Evolutionary conservation across 37 sponge, comb jelly and placozoan species (phyloP).

Genomic region (Beroe forskalii): DNA sequence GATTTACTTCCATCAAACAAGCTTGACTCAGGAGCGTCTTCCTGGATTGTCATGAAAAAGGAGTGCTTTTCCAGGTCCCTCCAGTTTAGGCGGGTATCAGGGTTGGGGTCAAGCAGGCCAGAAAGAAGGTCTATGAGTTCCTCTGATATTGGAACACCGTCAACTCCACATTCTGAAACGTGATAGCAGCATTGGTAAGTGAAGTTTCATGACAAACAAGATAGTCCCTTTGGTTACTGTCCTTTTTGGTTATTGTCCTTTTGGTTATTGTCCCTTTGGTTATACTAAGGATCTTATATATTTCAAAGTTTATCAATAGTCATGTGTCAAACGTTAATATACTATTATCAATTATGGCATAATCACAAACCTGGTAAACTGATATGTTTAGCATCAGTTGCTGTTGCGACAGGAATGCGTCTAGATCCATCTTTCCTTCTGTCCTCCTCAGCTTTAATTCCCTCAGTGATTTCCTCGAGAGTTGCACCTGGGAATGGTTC

Average conservation of each 20-base stretch:
- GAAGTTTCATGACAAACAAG: too few relatives aligned
- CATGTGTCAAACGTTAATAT: too few relatives aligned
- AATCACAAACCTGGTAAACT: not conserved
- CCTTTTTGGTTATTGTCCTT: too few relatives aligned
- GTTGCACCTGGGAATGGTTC: constrained; percentile 55
- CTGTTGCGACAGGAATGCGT: not conserved
- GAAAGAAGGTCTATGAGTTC: constrained; percentile 17
- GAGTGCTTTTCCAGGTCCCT: constrained; percentile 1
- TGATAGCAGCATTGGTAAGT: not conserved
- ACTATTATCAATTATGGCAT: too few relatives aligned
- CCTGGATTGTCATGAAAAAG: not conserved
- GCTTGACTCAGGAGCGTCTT: not conserved
- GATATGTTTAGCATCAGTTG: not conserved
- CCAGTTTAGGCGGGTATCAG: constrained; percentile 8
- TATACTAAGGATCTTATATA: too few relatives aligned
- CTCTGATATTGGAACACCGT: constrained; percentile 31
- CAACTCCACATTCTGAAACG: constrained; percentile 17
- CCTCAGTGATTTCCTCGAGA: constrained; percentile 53
- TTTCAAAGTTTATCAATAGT: too few relatives aligned
- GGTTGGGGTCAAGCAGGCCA: constrained; percentile 30
- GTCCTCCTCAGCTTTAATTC: constrained; percentile 22
- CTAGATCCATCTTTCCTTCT: not conserved
- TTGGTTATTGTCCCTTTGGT: too few relatives aligned
- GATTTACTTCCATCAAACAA: not conserved
- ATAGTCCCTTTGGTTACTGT: too few relatives aligned